Base-by-base conservation (phyloP, 2,113 vertebrate species). In the Rhynchopsitta pachyrhyncha region DNA sequence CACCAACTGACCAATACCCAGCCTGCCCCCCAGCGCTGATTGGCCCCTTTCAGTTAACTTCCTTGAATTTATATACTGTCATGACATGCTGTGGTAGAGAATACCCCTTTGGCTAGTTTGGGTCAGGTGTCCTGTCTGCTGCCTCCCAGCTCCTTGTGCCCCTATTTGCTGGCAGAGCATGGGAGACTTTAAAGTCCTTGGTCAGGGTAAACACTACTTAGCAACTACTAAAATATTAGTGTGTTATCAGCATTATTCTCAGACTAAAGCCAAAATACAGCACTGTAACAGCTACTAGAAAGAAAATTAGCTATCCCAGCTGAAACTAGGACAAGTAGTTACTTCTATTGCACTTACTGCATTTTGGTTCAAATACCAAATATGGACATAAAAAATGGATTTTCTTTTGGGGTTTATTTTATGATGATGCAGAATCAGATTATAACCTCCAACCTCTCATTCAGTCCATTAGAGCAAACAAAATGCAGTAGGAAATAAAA, bases 391-490 rank as follows among this genome's bases (percentile, higher is more conserved):
- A 62, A 71, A 69, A n/a, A 2, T 64, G 8, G 5, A 41, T 35
- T 82, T 78, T 6, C 12, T 13, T 49, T 42, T 39, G 15, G 4
- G 7, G 4, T 3, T 13, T 66, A n/a, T n/a, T 39, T 42, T 87
- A 74, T 52, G 5, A 29, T 50, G 7, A 70, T 52, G 7, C 27
- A 52, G 9, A 81, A 49, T 25, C 13, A 62, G 19, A 35, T 17
- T 2, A 31, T 2, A 25, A 41, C 0, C 2, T 76, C 7, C 7
- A 82, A 73, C 7, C 3, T 80, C 14, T 66, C 5, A 12, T 47
- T 80, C 25, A 35, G 3, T 46, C 4, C 4, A 68, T 14, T 13
- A 17, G 22, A 68, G 4, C 4, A 92, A 67, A 39, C 7, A 76
- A 90, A 67, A 63, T 35, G 9, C 7, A 52, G 1, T n/a, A 52